Evolutionary conservation across 37 sponge, comb jelly and placozoan genomes (phyloP).

Genomic region (Halisarca cf. caerulea): DNA sequence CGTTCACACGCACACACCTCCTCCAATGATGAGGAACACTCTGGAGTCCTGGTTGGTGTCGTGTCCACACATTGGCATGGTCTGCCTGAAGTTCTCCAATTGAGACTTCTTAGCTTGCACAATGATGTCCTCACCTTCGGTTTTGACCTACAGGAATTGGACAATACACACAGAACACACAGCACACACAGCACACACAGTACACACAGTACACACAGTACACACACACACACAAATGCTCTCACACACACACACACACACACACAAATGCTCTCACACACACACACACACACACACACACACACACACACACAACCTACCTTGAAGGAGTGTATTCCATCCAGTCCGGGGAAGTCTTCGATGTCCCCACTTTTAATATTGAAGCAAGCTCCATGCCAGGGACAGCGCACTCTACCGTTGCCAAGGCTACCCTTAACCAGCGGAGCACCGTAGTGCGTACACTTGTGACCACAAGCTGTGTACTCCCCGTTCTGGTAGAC

Average conservation of each 20-base stretch:
- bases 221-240: background rate
- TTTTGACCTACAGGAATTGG: conserved; percentile 31
- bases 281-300: background rate
- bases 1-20: conserved; percentile 53
- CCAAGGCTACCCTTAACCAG: conserved; percentile 87
- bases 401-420: conserved; percentile 84
- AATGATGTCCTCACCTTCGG: conserved; percentile 62
- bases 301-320: background rate
- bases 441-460: conserved; percentile 95
- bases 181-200: background rate
- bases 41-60: conserved; percentile 39
- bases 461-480: conserved; percentile 79
- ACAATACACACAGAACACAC: background rate
- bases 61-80: background rate
- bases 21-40: conserved; percentile 70
- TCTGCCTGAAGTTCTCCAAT: conserved; percentile 36
- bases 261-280: background rate
- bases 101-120: conserved; percentile 56
- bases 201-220: no score
- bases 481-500: conserved; percentile 75
- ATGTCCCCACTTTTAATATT: conserved; percentile 88
- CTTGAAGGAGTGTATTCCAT: conserved; percentile 41
- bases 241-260: background rate
- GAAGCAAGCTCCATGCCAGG: conserved; percentile 98
- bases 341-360: conserved; percentile 95